Evolutionary conservation across 1,140 invertebrate species (phyloP).

Genomic region (Aphis gossypii): DNA sequence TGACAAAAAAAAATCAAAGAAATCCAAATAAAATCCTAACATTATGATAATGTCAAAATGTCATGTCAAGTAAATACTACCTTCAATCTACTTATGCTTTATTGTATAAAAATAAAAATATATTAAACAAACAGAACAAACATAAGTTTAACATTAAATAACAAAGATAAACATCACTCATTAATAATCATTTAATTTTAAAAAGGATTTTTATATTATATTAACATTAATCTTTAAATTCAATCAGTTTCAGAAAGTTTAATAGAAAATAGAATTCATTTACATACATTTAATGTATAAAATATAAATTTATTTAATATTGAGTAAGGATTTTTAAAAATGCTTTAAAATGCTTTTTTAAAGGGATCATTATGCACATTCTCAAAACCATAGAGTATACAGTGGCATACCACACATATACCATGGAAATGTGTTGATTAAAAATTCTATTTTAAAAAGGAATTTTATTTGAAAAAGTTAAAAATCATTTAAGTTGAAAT

Average conservation of each 20-base stretch:
- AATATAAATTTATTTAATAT: not conserved
- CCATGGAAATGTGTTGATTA: not conserved
- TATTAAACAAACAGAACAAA: not conserved
- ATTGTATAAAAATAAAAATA: not conserved
- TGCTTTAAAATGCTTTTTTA: too few species aligned
- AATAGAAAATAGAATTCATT: too few species aligned
- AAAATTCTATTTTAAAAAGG: not conserved
- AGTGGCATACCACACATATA: not conserved
- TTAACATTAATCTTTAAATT: not conserved
- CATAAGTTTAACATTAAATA: not conserved
- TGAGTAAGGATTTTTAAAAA: too few species aligned
- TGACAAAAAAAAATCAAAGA: not conserved
- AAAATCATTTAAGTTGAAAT: too few species aligned
- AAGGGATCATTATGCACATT: not conserved
- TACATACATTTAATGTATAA: too few species aligned
- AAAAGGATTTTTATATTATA: not conserved
- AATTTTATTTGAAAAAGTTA: too few species aligned
- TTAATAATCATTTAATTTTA: not conserved
- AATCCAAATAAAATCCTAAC: not conserved
- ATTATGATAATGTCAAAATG: not conserved
- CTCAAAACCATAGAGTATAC: not conserved
- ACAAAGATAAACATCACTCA: not conserved
- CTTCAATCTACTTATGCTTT: not conserved
- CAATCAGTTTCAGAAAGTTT: not conserved
- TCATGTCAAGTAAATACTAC: not conserved